These are phyloP conservation scores for Trichopria drosophilae DNA, from an alignment of 2,888 invertebrate species.

Conservation along the genomic window DNA sequence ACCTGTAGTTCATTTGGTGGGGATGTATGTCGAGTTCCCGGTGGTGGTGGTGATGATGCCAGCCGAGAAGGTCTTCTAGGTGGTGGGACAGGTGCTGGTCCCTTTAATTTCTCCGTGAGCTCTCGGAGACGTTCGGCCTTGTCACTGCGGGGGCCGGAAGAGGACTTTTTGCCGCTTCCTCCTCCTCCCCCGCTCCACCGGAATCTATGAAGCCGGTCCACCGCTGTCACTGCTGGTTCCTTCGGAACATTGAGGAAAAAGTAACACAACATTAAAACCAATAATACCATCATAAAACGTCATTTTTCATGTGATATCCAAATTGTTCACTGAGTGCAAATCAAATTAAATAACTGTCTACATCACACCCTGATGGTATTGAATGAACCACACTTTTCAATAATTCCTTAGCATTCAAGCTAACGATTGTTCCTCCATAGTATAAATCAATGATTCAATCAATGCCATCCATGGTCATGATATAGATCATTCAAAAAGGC, in stretches of 20 bases:
- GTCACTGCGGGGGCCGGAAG: constrained; percentile 61
- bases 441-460: no score
- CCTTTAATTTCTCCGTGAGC: constrained; percentile 77
- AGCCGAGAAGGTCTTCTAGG: constrained; percentile 52
- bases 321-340: no score
- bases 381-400: no score
- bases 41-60: constrained; percentile 53
- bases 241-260: no score
- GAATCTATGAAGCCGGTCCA: constrained; percentile 81
- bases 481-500: no score
- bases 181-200: constrained; percentile 61
- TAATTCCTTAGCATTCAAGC: no score
- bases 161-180: constrained; percentile 51
- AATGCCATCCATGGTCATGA: no score
- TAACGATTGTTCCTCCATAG: no score
- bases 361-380: no score
- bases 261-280: no score
- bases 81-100: constrained; percentile 59
- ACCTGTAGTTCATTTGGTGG: constrained; percentile 60
- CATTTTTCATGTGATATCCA: neutral
- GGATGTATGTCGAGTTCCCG: constrained; percentile 44
- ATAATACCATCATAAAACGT: constrained; percentile 11
- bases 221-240: constrained; percentile 65
- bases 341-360: no score
- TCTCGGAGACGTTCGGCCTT: constrained; percentile 75